Evolutionary conservation across 35 echinoderm and acorn worm species (phyloP).

Genomic region (Amphiura filiformis): DNA sequence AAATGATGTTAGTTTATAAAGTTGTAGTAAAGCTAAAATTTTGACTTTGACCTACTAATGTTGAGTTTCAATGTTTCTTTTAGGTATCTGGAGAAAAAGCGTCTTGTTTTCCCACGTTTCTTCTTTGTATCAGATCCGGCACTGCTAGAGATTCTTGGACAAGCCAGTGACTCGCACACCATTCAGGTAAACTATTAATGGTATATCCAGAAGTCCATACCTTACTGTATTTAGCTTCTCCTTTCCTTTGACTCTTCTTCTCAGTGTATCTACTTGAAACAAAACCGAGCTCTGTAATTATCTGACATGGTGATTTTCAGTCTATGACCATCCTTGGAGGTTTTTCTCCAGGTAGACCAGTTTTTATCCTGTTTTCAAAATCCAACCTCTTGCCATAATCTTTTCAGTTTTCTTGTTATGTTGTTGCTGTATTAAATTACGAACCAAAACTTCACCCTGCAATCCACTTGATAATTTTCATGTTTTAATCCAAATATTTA

Average conservation of each 20-base stretch:
- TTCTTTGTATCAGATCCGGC: conserved; percentile 99
- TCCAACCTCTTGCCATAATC: too few species aligned
- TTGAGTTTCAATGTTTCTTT: too few species aligned
- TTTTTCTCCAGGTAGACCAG: neutral
- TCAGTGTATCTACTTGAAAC: neutral
- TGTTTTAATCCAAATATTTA: too few species aligned
- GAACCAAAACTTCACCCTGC: too few species aligned
- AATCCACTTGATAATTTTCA: too few species aligned
- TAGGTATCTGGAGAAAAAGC: conserved; percentile 97
- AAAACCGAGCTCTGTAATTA: neutral
- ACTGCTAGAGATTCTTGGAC: conserved; percentile 93
- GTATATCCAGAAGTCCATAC: neutral
- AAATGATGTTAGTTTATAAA: too few species aligned
- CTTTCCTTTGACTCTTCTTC: neutral
- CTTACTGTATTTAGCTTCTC: neutral
- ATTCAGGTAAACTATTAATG: conserved; percentile 71
- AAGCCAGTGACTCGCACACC: conserved; percentile 95
- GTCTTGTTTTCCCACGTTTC: conserved; percentile 90
- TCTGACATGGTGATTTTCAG: neutral
- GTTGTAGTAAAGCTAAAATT: too few species aligned
- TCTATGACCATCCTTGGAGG: neutral
- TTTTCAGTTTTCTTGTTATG: too few species aligned
- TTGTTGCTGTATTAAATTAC: too few species aligned
- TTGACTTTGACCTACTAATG: too few species aligned
- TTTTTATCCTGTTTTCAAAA: neutral